Base-by-base conservation (phyloP, 2,888 invertebrate species). In the Tethea ocularis region DNA sequence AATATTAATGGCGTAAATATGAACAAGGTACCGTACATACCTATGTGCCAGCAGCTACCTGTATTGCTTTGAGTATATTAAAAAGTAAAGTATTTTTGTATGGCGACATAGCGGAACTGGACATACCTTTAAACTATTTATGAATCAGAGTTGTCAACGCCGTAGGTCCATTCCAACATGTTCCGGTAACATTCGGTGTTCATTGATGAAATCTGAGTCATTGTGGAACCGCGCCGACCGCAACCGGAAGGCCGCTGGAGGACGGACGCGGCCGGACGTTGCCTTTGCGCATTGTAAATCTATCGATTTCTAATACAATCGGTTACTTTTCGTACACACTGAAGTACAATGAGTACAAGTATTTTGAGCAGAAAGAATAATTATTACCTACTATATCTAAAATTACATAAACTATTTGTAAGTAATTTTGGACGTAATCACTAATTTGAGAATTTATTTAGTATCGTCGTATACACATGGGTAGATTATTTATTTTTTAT, bases 161-260 rank as follows among this genome's bases (percentile, higher is more conserved):
- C 57, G 57, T 60, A 38, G 24, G 55, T 60, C 53, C 57, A 38
- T 54, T 46, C 22, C 52, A 52, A 56, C 29, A 29, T 57, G 51
- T 54, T 46, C 22, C 52, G 55, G 57, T 41, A 38, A 58, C 51
- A 56, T 51, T 55, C 23, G 51, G 51, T 36, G 33, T 51, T 23
- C 55, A 51, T 17, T 58, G 54, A 52, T 41, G 59, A 52, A 51
- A 51, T 56, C 51, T 52, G 56, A 56, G 56, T 60, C 59, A 62
- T 67, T 59, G 61, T 68, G 72, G 68, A 69, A 65, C 67, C 67
- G 63, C 67, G 66, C 62, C 66, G 60, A 55, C 66, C 62, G 59
- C 53, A 61, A 63, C 68, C 67, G 78, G 77, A 77, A 75, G 70
- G 67, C 71, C 68, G 68, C 63, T 68, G 61, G 69, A 64, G 64